Conservation (phyloP, 2,797 vertebrate species). For the Phataginus tetradactyla region DNA sequence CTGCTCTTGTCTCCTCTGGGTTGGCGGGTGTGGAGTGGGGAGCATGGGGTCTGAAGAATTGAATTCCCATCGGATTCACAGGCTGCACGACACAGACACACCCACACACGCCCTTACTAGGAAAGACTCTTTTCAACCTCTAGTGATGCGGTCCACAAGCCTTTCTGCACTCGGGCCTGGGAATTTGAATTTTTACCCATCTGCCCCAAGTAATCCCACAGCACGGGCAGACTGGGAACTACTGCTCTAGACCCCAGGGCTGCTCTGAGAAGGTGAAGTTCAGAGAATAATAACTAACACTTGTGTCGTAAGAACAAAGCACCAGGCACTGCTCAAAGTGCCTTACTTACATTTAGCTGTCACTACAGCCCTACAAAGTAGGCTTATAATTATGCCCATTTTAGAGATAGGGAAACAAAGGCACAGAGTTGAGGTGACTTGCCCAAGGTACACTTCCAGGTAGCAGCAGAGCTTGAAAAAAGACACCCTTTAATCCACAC, state of each 20-base stretch:
- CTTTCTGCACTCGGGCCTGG: neutral
- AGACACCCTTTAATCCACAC: neutral
- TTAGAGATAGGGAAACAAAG: neutral
- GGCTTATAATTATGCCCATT: neutral
- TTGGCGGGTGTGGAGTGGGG: rapidly evolving
- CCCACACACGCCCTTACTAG: neutral
- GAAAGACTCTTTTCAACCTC: neutral
- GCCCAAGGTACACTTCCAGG: neutral
- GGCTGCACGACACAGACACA: no score
- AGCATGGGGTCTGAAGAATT: neutral
- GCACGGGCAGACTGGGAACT: neutral
- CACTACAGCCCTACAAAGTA: neutral
- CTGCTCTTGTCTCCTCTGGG: neutral
- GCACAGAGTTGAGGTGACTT: neutral
- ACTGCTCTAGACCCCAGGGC: neutral
- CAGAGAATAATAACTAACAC: neutral
- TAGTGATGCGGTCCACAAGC: neutral
- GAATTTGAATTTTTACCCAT: neutral
- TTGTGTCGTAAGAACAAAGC: neutral
- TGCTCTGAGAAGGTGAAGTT: neutral
- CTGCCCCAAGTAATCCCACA: neutral
- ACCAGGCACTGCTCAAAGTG: neutral
- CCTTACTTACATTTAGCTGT: neutral
- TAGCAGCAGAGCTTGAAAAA: neutral
- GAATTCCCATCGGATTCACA: neutral